A percentile compares a stretch with the other conserved stretches of the same genome.
These are phyloP conservation scores for Acomys russatus DNA, from an alignment of 2,797 vertebrate genomes.

Conservation along the genomic window DNA sequence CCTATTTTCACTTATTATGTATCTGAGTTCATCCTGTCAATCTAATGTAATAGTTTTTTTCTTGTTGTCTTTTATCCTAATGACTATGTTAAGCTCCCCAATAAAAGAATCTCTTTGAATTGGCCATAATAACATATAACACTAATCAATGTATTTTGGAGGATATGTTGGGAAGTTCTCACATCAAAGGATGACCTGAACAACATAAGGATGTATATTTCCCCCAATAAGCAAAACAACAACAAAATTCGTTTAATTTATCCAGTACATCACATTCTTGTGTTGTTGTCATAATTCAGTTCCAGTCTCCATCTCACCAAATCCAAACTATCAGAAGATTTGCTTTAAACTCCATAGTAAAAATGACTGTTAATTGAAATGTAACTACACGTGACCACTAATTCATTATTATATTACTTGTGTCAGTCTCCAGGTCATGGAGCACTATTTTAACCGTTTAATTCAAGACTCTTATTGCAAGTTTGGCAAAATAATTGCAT, in stretches of 20 bases:
- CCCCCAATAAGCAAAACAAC: neutral
- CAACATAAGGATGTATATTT: neutral
- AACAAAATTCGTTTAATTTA: neutral
- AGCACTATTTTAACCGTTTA: neutral
- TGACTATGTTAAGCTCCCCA: too few species aligned
- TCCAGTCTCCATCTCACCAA: neutral
- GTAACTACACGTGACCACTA: neutral
- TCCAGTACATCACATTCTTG: neutral
- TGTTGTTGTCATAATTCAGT: neutral
- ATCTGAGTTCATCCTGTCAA: too few species aligned
- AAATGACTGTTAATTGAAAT: neutral
- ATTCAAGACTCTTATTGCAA: neutral
- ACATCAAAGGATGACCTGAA: too few species aligned
- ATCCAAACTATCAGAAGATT: neutral
- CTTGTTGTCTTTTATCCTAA: neutral
- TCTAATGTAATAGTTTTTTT: neutral
- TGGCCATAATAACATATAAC: too few species aligned
- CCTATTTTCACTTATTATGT: neutral
- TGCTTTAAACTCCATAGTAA: neutral
- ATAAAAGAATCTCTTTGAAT: neutral
- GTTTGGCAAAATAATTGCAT: neutral
- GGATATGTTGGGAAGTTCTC: too few species aligned
- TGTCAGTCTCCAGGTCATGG: neutral
- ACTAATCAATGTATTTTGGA: neutral
- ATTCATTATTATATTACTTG: neutral